Evolutionary conservation across 2,888 invertebrate species (phyloP).

Genomic region (Rutpela maculata): DNA sequence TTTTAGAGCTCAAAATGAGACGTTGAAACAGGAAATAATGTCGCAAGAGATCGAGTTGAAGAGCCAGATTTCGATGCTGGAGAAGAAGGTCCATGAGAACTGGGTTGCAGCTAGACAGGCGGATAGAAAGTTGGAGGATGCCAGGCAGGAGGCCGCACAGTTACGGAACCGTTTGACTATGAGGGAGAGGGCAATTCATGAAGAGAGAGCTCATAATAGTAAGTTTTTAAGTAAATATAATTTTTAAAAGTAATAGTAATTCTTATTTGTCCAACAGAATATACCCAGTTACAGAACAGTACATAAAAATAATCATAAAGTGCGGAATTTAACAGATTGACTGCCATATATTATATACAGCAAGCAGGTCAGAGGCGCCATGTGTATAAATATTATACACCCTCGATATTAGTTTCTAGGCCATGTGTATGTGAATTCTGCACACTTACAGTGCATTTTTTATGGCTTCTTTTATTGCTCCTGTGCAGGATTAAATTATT

Average conservation of each 20-base stretch:
- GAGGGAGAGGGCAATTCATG: slow-evolving; percentile 75
- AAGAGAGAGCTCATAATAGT: slow-evolving; percentile 75
- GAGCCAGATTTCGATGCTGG: slow-evolving; percentile 85
- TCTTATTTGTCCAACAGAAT: neutral
- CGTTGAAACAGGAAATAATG: slow-evolving; percentile 88
- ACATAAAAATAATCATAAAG: too few species aligned
- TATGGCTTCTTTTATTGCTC: too few species aligned
- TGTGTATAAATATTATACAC: too few species aligned
- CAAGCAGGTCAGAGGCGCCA: too few species aligned
- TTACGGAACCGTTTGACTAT: slow-evolving; percentile 79
- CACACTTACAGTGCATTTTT: too few species aligned
- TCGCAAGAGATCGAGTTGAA: slow-evolving; percentile 86
- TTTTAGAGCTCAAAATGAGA: slow-evolving; percentile 76
- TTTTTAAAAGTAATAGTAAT: neutral
- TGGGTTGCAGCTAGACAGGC: slow-evolving; percentile 90
- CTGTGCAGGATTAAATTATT: too few species aligned
- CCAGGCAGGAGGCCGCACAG: slow-evolving; percentile 82
- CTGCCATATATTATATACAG: too few species aligned
- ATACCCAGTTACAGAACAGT: too few species aligned
- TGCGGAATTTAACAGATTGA: too few species aligned
- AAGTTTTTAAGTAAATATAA: slow-evolving; percentile 64
- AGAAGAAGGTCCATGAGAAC: slow-evolving; percentile 89
- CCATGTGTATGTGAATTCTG: too few species aligned
- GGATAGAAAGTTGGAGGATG: slow-evolving; percentile 88
- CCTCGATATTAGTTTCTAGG: too few species aligned